phyloP scores from a whole-genome alignment of 2,888 invertebrate species.

The Acheta domesticus region DNA sequence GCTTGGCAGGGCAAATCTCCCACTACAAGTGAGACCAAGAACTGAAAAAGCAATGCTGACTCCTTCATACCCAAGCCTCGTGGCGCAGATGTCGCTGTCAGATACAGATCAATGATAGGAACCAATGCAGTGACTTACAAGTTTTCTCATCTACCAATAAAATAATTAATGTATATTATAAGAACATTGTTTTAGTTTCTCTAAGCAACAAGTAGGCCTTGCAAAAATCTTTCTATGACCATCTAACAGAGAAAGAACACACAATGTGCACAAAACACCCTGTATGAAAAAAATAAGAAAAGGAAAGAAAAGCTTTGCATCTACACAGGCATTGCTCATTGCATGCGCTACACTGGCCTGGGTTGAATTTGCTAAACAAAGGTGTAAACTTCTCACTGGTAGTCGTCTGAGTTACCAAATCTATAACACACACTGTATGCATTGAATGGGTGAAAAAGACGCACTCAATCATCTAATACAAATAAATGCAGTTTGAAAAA shows the following conservation, averaged over 20 bases:
- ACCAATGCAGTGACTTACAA: no score
- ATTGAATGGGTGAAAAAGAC: conserved; percentile 1
- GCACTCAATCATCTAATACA: background rate
- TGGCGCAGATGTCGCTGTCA: background rate
- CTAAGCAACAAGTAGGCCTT: conserved; percentile 18
- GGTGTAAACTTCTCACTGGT: background rate
- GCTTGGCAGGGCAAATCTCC: background rate
- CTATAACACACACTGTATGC: background rate
- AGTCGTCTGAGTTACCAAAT: background rate
- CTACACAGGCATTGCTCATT: background rate
- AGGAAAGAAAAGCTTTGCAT: background rate
- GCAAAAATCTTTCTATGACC: background rate
- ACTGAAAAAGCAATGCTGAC: background rate
- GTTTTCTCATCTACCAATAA: no score
- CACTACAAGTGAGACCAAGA: background rate
- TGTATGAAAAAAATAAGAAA: background rate
- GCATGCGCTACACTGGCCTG: background rate
- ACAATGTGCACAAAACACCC: background rate
- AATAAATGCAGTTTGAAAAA: conserved; percentile 18
- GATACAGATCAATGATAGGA: background rate
- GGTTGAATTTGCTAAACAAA: conserved; percentile 3
- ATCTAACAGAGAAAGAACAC: background rate
- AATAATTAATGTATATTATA: no score
- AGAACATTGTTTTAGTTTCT: background rate
- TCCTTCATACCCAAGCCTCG: background rate